Evolutionary conservation across 2,888 invertebrate species (phyloP), one percentile per base, ranked within the genome.

Genomic region (Athripsodes cinereus): DNA sequence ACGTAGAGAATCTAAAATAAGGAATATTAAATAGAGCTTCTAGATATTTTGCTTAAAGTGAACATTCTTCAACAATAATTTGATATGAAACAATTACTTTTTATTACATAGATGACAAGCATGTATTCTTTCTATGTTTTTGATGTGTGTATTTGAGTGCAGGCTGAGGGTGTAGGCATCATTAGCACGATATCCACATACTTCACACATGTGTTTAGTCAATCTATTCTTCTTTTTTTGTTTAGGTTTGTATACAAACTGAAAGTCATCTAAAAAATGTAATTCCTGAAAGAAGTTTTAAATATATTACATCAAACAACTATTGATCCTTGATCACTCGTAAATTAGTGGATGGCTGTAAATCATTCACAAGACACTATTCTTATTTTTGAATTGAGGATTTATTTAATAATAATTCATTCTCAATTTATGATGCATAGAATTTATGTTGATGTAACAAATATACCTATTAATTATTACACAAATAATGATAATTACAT

Each of bases 181-280:
- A 47, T 57, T 57, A 19, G 57, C 57, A 6, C 51, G 34, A 47
- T 58, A 52, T 16, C 60, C 60, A 51, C 60, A 60, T 18, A 52
- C 19, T 21, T 60, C 60, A 34, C 60, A 60, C 53, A 60, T 53
- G 34, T 57, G 57, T 21, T 46, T 49, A 8, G 48, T 51, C n/a
- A 53, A 31, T 3, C 60, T 52, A 18, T 57, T 57, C 26, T 57
- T 57, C 47, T 53, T 57, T 22, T 58, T 58, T 52, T 57, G 60
- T 35, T 57, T 53, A 20, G 20, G 34, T 35, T 53, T 57, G 21
- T 47, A 46, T 2, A 35, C 35, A 35, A 57, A 57, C 22, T 53
- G 35, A 18, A 57, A 52, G 13, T 57, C 26, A 10, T 57, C 57
- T 6, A 48, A 16, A 5, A 22, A 57, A 34, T 57, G 52, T 11